Conservation (phyloP, 2,888 invertebrate species). For the Gandaritis pyraliata region DNA sequence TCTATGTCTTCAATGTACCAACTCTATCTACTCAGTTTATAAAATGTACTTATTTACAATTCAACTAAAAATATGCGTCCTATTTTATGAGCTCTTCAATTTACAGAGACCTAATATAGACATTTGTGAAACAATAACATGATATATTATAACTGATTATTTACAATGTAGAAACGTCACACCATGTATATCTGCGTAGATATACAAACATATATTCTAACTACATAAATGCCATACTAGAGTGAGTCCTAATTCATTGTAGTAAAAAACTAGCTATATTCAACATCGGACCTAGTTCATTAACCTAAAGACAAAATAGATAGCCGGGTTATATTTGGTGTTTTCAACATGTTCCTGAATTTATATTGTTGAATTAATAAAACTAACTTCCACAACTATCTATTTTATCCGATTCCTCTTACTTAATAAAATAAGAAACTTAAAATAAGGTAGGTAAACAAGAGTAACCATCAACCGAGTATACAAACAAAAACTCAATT, state of each 20-base stretch:
- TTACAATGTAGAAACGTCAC: conserved; percentile 44
- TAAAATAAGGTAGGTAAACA: conserved; percentile 28
- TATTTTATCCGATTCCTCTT: conserved; percentile 20
- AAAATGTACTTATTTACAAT: conserved; percentile 36
- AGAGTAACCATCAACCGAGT: conserved; percentile 34
- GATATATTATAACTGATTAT: conserved; percentile 41
- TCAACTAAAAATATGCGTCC: conserved; percentile 30
- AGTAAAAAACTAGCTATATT: conserved; percentile 35
- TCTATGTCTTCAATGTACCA: conserved; percentile 4
- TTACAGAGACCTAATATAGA: conserved; percentile 41
- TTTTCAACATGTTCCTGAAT: conserved; percentile 13
- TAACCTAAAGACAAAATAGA: conserved; percentile 31
- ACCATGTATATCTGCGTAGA: conserved; percentile 39
- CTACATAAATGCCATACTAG: conserved; percentile 62
- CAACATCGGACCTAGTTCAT: conserved; percentile 29
- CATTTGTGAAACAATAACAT: conserved; percentile 50
- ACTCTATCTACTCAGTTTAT: conserved; percentile 3
- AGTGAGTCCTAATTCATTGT: conserved; percentile 44
- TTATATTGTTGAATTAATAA: conserved; percentile 10
- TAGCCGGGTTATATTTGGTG: conserved; percentile 37
- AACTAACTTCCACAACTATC: conserved; percentile 30
- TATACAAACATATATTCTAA: conserved; percentile 47
- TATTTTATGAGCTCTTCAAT: conserved; percentile 26
- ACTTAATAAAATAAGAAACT: conserved; percentile 25
- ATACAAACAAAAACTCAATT: conserved; percentile 45